Evolutionary conservation across 2,888 invertebrate species (phyloP).

Genomic region (Conchocele bisecta): DNA sequence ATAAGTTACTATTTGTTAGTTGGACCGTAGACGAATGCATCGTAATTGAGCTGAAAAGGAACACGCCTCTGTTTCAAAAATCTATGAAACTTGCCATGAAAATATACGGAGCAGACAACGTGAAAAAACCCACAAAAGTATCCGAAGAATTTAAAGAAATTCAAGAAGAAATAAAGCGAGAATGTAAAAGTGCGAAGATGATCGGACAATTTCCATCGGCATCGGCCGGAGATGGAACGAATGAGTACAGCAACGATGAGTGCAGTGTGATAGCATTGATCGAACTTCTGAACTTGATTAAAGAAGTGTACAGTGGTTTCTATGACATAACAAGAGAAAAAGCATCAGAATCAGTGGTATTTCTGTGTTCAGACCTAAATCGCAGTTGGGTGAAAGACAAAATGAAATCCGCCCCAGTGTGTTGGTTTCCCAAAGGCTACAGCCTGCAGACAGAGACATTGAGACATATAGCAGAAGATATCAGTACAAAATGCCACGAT

Average conservation of each 20-base stretch:
- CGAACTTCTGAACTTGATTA: not conserved
- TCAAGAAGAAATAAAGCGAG: not conserved
- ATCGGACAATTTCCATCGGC: constrained; percentile 14
- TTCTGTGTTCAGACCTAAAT: constrained; percentile 34
- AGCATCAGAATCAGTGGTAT: constrained; percentile 47
- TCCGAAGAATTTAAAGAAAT: not conserved
- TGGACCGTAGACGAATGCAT: constrained; percentile 23
- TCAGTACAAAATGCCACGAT: constrained; percentile 6
- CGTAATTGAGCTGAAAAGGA: constrained; percentile 7
- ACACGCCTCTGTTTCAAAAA: not conserved
- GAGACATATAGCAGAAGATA: constrained; percentile 15
- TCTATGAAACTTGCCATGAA: not conserved
- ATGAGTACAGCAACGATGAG: not conserved
- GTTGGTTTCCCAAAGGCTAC: constrained; percentile 41
- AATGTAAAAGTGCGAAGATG: constrained; percentile 3
- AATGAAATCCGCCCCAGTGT: constrained; percentile 23
- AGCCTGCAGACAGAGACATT: constrained; percentile 13
- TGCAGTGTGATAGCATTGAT: not conserved
- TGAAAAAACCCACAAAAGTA: constrained; percentile 22
- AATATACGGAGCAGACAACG: constrained; percentile 12
- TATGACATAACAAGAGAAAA: constrained; percentile 27
- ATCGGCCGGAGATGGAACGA: too few relatives aligned
- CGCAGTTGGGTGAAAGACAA: constrained; percentile 41
- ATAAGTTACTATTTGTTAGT: constrained; percentile 17
- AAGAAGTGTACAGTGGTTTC: not conserved